Evolutionary conservation across 2,113 vertebrate species (phyloP), one percentile per base, ranked within the genome.

Genomic region (Eidolon helvum): DNA sequence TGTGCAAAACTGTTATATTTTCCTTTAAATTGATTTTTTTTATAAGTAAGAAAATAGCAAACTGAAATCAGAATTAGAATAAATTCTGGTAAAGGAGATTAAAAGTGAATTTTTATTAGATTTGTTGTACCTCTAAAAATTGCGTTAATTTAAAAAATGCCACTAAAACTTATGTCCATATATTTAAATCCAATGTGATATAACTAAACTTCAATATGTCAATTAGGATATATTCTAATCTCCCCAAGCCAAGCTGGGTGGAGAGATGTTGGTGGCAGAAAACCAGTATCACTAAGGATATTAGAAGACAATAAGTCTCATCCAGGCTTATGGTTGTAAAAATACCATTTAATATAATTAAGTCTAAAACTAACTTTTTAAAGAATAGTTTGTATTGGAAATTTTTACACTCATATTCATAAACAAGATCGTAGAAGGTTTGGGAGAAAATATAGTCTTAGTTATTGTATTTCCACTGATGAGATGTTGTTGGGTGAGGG

Each of bases 21-120:
- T 89, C 26, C 18, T 74, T 95, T 68, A 82, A 80, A 86, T 7
- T 16, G 30, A 75, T 4, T 43, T 74, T 24, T 45, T 19, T 22
- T 38, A 48, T 61, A 28, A 28, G 40, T 53, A 80, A 21, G 50
- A 77, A 72, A 92, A 10, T 68, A 90, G 59, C 10, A 68, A 63
- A 77, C 14, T 69, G 10, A 87, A 74, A 4, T 12, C 61, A 75
- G 21, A 84, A 66, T 87, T 82, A 74, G n/a, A 86, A 90, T 95
- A 24, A 82, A 75, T 95, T 82, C 48, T 82, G 80, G 28, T 87
- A 90, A 87, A 86, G 68, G 28, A 74, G 19, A 90, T 74, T 95
- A 86, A 90, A 86, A 19, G 40, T 86, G 10, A 72, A 61, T 50
- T 86, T 90, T 82, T 68, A 35, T 90, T 50, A 66, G 38, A 61